These are phyloP conservation scores for Drosophila nigritarsus DNA, from an alignment of 2,888 invertebrate genomes.

Conservation along the genomic window DNA sequence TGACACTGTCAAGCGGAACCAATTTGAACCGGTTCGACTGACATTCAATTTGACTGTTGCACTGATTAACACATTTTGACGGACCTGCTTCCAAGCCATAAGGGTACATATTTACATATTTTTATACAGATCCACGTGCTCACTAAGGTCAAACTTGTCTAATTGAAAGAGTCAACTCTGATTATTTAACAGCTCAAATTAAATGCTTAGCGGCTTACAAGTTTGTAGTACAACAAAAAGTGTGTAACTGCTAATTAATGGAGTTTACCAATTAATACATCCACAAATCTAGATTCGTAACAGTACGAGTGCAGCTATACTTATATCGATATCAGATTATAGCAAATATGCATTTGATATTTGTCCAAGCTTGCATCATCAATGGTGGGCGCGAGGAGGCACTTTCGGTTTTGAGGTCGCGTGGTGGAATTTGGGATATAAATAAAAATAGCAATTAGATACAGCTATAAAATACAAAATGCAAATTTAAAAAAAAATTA, in stretches of 20 bases:
- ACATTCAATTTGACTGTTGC: slow-evolving; percentile 39
- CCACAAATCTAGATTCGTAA: neutral
- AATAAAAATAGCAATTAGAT: slow-evolving; percentile 35
- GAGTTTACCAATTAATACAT: neutral
- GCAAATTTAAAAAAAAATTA: slow-evolving; percentile 13
- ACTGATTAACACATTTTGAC: slow-evolving; percentile 61
- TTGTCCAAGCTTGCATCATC: slow-evolving; percentile 14
- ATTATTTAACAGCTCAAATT: slow-evolving; percentile 67
- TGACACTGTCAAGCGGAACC: slow-evolving; percentile 14
- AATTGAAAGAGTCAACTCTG: slow-evolving; percentile 64
- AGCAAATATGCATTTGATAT: neutral
- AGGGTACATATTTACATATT: slow-evolving; percentile 16
- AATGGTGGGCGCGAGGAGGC: neutral
- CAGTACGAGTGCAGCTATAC: neutral
- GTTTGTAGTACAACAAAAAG: slow-evolving; percentile 23
- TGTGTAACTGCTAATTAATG: slow-evolving; percentile 50
- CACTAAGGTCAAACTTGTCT: slow-evolving; percentile 45
- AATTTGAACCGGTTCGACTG: slow-evolving; percentile 51
- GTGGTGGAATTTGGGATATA: neutral
- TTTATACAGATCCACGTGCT: slow-evolving; percentile 45
- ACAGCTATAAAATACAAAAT: slow-evolving; percentile 1
- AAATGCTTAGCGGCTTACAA: slow-evolving; percentile 46
- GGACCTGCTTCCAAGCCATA: neutral
- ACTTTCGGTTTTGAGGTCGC: neutral
- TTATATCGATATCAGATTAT: neutral